Base-by-base conservation (phyloP, 1,140 invertebrate species). In the Heliothis virescens region DNA sequence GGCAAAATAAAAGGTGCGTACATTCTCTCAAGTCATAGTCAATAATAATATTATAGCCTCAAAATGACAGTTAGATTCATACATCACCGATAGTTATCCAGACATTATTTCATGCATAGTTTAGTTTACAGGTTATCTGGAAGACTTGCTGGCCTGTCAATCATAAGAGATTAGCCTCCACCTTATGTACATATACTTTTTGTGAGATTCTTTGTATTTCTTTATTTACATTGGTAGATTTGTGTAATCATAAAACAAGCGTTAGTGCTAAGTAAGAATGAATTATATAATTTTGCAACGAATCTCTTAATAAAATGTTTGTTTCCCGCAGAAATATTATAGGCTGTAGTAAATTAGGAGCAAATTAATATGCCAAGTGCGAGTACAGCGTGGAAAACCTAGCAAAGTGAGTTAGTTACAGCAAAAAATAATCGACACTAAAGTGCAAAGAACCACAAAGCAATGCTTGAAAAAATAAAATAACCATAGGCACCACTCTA, bases 401-500 rank as follows among this genome's bases (percentile, higher is more conserved):
- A 18, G 67, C 65, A 15, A 69, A 50, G 34, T 65, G 41, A 48
- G 10, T 76, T 76, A 65, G 74, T 53, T 16, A 63, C 48, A 29
- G 15, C 26, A 63, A 65, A 53, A 18, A 10, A 47, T 47, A 62
- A 50, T 60, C n/a, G 50, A 63, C 4, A 52, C 48, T 47, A n/a
- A 52, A 52, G 67, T 71, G 67, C 67, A 71, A 53, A 76, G 48
- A 7, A n/a, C 10, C 50, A 29, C 13, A 4, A 76, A 76, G 59
- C 41, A 53, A 65, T 52, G 60, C n/a, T 52, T 65, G 62, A 69
- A 73, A 15, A n/a, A 52, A 50, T 57, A 79, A 53, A 86, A 86
- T 85, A 29, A 74, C 13, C 16, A 74, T 55, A 59, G 52, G n/a
- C 16, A 86, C 85, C 85, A 89, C 85, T 83, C 83, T 79, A 81